A percentile compares a stretch with the other conserved stretches of the same genome.
These are phyloP conservation scores for Ostrea denselamellosa DNA, from an alignment of 1,140 invertebrate genomes.

Conservation along the genomic window DNA sequence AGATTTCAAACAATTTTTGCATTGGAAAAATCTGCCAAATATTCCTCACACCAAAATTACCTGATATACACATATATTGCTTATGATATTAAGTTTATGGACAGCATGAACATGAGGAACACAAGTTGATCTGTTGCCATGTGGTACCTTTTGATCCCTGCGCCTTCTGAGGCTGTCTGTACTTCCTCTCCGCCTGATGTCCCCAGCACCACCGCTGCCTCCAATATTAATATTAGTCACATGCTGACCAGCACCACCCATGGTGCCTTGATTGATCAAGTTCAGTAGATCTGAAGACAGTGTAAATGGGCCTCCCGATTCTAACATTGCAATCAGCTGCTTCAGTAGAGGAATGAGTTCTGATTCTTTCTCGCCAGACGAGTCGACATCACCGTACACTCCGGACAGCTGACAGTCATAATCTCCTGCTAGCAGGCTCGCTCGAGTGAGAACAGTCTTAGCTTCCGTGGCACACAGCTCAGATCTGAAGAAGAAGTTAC, in stretches of 20 bases:
- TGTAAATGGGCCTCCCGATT: conserved; percentile 75
- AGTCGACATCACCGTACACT: conserved; percentile 72
- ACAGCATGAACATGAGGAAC: too few relatives aligned
- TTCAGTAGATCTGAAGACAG: conserved; percentile 71
- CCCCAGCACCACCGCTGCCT: conserved; percentile 24
- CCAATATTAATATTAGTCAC: conserved; percentile 60
- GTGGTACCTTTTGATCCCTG: conserved; percentile 44
- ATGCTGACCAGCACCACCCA: conserved; percentile 58
- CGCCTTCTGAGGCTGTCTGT: conserved; percentile 35
- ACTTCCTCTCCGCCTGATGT: background rate
- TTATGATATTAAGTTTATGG: too few relatives aligned
- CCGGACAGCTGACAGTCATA: conserved; percentile 72
- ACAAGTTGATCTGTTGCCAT: too few relatives aligned
- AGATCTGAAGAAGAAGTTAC: conserved; percentile 47
- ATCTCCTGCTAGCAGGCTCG: conserved; percentile 70
- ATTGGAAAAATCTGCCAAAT: too few relatives aligned
- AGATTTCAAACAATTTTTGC: too few relatives aligned
- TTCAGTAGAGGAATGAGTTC: conserved; percentile 75
- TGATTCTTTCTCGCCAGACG: conserved; percentile 64
- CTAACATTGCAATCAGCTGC: conserved; percentile 75
- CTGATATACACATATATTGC: too few relatives aligned
- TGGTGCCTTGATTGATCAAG: conserved; percentile 64
- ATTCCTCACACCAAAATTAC: too few relatives aligned
- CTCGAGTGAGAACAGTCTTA: conserved; percentile 69
- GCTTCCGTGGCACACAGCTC: conserved; percentile 72